phyloP scores from a whole-genome alignment of 2,888 invertebrate species.

The Orthonychiurus folsomi region DNA sequence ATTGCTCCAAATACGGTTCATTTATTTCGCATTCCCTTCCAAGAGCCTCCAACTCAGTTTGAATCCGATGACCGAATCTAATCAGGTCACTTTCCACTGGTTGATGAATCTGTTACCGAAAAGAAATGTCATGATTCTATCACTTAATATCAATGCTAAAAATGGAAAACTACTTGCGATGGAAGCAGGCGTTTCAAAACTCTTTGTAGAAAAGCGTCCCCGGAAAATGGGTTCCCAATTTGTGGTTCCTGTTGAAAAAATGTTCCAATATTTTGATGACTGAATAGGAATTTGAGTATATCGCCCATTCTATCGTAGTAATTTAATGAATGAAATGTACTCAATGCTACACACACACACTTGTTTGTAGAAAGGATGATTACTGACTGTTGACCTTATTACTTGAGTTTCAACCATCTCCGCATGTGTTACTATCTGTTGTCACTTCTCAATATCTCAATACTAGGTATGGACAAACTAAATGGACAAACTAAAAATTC shows the following conservation, averaged over 20 bases:
- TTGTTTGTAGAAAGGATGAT: too few species aligned
- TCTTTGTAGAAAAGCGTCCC: constrained; percentile 44
- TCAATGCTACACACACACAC: too few species aligned
- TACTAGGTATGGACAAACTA: too few species aligned
- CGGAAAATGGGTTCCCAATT: constrained; percentile 45
- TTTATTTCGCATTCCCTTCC: constrained; percentile 47
- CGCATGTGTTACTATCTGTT: too few species aligned
- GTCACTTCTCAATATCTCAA: too few species aligned
- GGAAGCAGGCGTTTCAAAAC: constrained; percentile 44
- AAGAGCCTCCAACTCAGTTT: constrained; percentile 46
- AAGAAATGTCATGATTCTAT: not conserved
- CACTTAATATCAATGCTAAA: not conserved
- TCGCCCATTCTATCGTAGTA: too few species aligned
- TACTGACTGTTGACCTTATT: too few species aligned
- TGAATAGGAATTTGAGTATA: constrained; percentile 26
- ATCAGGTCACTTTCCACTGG: constrained; percentile 43
- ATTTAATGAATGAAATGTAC: too few species aligned
- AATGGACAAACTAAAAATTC: too few species aligned
- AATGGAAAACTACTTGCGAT: constrained; percentile 31
- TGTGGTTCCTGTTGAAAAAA: constrained; percentile 45
- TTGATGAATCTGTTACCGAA: constrained; percentile 3
- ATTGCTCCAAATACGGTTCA: constrained; percentile 47
- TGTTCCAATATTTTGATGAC: constrained; percentile 41
- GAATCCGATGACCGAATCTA: constrained; percentile 48
- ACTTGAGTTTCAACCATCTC: too few species aligned